Evolutionary conservation across 1,140 invertebrate species (phyloP).

Genomic region (Kradibia gibbosae): DNA sequence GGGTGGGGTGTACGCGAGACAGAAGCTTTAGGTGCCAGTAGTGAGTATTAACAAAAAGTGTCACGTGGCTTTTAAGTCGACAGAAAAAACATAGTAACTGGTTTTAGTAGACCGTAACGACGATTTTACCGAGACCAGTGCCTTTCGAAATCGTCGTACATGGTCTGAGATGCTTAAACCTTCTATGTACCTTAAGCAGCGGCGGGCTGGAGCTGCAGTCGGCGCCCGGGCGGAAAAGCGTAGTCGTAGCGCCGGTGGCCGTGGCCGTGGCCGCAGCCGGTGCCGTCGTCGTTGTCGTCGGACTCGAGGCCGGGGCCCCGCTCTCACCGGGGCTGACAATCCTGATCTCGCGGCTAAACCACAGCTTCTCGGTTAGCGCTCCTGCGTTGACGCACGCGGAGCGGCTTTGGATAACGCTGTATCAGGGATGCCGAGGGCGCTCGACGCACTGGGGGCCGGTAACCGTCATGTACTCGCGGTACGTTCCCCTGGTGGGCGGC

Average conservation of each 20-base stretch:
- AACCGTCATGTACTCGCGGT: slow-evolving; percentile 17
- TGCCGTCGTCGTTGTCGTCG: slow-evolving; percentile 8
- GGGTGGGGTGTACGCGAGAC: too few relatives aligned
- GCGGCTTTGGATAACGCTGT: slow-evolving; percentile 18
- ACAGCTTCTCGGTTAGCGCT: slow-evolving; percentile 65
- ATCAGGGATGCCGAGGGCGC: slow-evolving; percentile 11
- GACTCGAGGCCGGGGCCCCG: slow-evolving; percentile 60
- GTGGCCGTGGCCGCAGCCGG: neutral
- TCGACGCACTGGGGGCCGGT: slow-evolving; percentile 14
- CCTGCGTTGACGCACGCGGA: slow-evolving; percentile 63
- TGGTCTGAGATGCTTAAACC: too few relatives aligned
- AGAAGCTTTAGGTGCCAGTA: too few relatives aligned
- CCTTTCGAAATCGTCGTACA: too few relatives aligned
- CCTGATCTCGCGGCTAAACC: slow-evolving; percentile 72
- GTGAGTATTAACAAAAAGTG: too few relatives aligned
- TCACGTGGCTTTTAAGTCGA: too few relatives aligned
- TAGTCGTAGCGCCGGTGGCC: slow-evolving; percentile 31
- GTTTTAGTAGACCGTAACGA: slow-evolving; percentile 44
- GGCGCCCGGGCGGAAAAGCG: slow-evolving; percentile 47
- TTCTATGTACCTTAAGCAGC: slow-evolving; percentile 65
- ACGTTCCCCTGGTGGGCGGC: slow-evolving; percentile 39
- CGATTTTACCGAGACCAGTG: slow-evolving; percentile 42
- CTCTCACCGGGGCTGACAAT: slow-evolving; percentile 71
- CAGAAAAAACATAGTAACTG: too few relatives aligned
- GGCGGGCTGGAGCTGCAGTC: slow-evolving; percentile 62